Base-by-base conservation (phyloP, 2,797 vertebrate genomes). In the Enteromius anoplus region DNA sequence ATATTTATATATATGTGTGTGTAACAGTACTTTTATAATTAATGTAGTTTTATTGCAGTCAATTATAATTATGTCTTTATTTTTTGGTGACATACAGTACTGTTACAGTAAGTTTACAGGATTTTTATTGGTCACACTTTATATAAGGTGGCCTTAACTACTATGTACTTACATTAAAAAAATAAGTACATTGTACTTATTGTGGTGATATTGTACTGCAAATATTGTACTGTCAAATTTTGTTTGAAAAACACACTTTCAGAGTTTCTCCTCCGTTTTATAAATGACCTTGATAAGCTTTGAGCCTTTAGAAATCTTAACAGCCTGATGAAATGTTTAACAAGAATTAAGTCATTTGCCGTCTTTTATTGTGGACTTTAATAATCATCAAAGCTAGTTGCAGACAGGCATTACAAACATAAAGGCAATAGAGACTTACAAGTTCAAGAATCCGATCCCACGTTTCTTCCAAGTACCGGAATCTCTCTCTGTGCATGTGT, bases 401-500 rank as follows among this genome's bases (percentile, higher is more conserved):
- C 15, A 51, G 9, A 49, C 69, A 73, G 49, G 34, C 3, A 2
- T 68, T 73, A 73, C 71, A 53, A n/a, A 55, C 49, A 75, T n/a
- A 8, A n/a, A 37, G 11, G 71, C 29, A 73, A 55, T 21, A 53
- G 5, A 73, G 71, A 53, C 47, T 29, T 62, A 66, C 65, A 68
- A 40, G 34, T 11, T 68, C 19, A 40, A 37, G 9, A 40, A 68
- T 68, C 17, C 34, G 7, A 15, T 58, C 34, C 23, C 0, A 0
- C 58, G 53, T 55, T 55, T 73, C 71, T 8, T 55, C 51, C 29
- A 73, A n/a, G 47, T 7, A 34, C 10, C 71, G 53, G 51, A 58
- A 58, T 58, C 14, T 70, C 55, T 81, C 49, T 81, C 29, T 68
- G 49, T 62, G 51, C 0, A 10, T 64, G 21, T 82, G 79, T 82